Evolutionary conservation across 2,888 invertebrate species (phyloP).

Genomic region (Venustoraphidia nigricollis): DNA sequence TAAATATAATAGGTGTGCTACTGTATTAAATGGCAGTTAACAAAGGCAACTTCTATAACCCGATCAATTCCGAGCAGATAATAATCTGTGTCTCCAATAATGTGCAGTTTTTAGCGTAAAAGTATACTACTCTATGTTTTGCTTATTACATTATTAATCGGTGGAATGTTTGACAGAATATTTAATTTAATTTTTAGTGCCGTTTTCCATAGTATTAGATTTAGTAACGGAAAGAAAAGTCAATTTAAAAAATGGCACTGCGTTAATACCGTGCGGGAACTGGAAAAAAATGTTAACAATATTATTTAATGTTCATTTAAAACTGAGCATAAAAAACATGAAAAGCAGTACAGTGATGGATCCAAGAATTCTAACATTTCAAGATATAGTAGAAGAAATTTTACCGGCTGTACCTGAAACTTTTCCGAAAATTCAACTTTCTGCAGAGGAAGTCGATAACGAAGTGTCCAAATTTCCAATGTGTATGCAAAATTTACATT

Average conservation of each 20-base stretch:
- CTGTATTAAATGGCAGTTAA: too few relatives aligned
- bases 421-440: conserved; percentile 12
- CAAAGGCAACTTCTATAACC: too few relatives aligned
- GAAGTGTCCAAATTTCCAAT: conserved; percentile 36
- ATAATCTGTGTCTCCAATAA: too few relatives aligned
- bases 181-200: conserved; percentile 21
- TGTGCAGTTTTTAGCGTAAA: too few relatives aligned
- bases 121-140: not conserved
- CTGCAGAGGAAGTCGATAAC: conserved; percentile 27
- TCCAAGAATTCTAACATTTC: conserved; percentile 10
- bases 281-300: conserved; percentile 35
- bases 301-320: conserved; percentile 32
- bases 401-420: conserved; percentile 21
- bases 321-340: conserved; percentile 20
- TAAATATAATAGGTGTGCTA: too few relatives aligned
- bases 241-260: conserved; percentile 33
- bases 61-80: too few relatives aligned
- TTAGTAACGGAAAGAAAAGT: conserved; percentile 37
- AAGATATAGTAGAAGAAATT: conserved; percentile 23
- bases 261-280: conserved; percentile 34
- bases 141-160: not conserved
- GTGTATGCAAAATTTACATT: conserved; percentile 49
- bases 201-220: conserved; percentile 37
- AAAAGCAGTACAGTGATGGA: conserved; percentile 23
- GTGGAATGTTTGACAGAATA: conserved; percentile 4